Percentiles rank a stretch among this genome's conserved stretches.
phyloP scores from a whole-genome alignment of 2,888 invertebrate species.

The Eupithecia subumbrata region DNA sequence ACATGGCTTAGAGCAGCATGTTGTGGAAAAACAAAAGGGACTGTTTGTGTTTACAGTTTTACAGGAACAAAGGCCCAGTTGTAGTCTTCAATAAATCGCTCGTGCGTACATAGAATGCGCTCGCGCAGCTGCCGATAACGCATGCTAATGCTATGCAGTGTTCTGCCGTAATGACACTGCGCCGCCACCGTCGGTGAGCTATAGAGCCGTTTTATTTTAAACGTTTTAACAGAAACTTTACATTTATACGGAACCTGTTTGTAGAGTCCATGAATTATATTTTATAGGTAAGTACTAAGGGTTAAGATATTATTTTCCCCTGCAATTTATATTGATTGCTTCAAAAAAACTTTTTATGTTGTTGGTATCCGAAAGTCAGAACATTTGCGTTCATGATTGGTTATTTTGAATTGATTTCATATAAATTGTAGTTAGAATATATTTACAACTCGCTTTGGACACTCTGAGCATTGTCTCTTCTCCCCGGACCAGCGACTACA shows the following conservation, averaged over 20 bases:
- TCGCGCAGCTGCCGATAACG: conserved; percentile 44
- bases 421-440: no score
- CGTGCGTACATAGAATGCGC: background rate
- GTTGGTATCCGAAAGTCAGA: no score
- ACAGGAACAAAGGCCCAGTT: background rate
- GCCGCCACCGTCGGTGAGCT: conserved; percentile 9
- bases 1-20: no score
- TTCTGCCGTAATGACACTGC: conserved; percentile 28
- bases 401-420: no score
- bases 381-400: no score
- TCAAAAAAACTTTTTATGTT: no score
- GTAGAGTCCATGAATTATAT: background rate
- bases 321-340: no score
- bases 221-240: background rate
- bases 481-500: no score
- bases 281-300: background rate
- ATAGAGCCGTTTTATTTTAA: conserved; percentile 9
- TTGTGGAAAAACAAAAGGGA: background rate
- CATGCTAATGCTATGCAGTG: conserved; percentile 46
- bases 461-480: no score
- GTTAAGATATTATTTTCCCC: no score
- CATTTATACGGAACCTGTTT: conserved; percentile 5
- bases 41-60: background rate
- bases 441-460: no score
- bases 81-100: background rate